Percentiles rank a stretch among this genome's conserved stretches.
These are phyloP conservation scores for Phyllostomus discolor DNA, from an alignment of 2,113 vertebrate genomes.

Conservation along the genomic window DNA sequence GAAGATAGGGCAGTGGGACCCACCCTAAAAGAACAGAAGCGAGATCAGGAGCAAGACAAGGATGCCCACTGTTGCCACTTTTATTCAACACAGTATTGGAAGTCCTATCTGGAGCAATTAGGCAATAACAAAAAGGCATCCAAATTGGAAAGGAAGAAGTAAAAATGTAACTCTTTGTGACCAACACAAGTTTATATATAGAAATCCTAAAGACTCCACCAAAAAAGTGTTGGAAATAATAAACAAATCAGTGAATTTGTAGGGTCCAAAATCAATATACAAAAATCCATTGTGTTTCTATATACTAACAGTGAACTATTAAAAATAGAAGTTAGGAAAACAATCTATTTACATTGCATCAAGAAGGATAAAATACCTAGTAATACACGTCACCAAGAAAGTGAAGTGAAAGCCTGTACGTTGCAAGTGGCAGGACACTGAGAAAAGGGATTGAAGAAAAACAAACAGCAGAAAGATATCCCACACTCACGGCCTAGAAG, in stretches of 20 bases:
- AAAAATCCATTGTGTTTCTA: too few species aligned
- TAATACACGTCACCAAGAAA: too few species aligned
- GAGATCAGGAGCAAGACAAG: neutral
- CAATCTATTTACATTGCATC: too few species aligned
- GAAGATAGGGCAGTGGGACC: neutral
- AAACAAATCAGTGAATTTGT: too few species aligned
- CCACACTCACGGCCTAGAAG: too few species aligned
- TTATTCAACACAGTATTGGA: neutral
- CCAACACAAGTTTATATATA: neutral
- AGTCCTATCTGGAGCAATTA: neutral
- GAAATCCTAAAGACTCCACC: neutral
- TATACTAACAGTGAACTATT: too few species aligned
- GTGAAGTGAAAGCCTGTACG: too few species aligned
- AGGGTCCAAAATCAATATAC: neutral
- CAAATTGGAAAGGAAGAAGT: neutral
- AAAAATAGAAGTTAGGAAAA: too few species aligned
- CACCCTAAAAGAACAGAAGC: neutral
- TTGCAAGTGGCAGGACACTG: too few species aligned
- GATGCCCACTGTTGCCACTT: neutral
- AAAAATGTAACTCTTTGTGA: neutral
- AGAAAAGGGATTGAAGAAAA: too few species aligned
- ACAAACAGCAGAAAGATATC: too few species aligned
- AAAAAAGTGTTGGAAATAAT: neutral
- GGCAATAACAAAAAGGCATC: neutral
- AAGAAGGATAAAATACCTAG: too few species aligned